Evolutionary conservation across 2,888 invertebrate species (phyloP).

Genomic region (Sepioteuthis lessoniana): DNA sequence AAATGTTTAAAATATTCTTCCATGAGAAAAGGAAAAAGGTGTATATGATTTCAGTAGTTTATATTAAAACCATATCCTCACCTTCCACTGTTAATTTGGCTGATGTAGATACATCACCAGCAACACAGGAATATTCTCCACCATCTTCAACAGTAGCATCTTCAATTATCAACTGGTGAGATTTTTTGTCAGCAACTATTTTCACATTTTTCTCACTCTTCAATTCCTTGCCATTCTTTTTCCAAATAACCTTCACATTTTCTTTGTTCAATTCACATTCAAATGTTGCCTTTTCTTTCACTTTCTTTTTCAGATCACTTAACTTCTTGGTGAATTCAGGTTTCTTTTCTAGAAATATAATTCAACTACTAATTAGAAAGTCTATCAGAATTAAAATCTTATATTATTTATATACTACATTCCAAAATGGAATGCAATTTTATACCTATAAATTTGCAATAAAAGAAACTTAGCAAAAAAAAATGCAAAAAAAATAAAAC

Average conservation of each 20-base stretch:
- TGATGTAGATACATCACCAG: conserved; percentile 66
- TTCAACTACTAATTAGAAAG: not conserved
- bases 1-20: too few species aligned
- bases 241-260: conserved; percentile 93
- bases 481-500: too few species aligned
- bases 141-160: conserved; percentile 65
- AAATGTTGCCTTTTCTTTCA: conserved; percentile 78
- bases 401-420: too few species aligned
- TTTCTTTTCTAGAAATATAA: conserved; percentile 13
- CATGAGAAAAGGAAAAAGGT: not conserved
- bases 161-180: conserved; percentile 65
- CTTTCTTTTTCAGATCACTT: not conserved
- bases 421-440: too few species aligned
- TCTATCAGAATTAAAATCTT: too few species aligned
- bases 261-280: conserved; percentile 97
- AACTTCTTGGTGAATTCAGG: conserved; percentile 43
- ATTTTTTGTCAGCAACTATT: conserved; percentile 84
- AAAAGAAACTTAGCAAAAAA: too few species aligned
- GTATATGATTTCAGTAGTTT: not conserved
- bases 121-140: conserved; percentile 65
- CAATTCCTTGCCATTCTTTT: conserved; percentile 84
- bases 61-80: conserved; percentile 51
- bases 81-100: conserved; percentile 70
- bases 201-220: conserved; percentile 87
- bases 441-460: too few species aligned